phyloP scores from a whole-genome alignment of 2,888 invertebrate genomes.

The Pristionchus entomophagus region DNA sequence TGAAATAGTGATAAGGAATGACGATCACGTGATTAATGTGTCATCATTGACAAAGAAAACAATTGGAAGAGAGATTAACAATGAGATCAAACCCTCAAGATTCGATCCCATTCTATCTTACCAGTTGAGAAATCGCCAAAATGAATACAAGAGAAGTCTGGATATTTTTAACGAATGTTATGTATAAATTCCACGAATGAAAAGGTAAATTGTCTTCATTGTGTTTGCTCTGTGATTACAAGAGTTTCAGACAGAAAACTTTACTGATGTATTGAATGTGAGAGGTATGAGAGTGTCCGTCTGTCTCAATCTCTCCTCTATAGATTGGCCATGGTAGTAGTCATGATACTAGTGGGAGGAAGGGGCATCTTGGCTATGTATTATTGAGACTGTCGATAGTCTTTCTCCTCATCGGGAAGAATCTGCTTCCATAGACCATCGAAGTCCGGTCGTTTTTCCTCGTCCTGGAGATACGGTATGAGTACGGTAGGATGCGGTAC shows the following conservation, averaged over 20 bases:
- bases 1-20: not conserved
- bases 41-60: not conserved
- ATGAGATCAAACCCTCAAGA: too few species aligned
- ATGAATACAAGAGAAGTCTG: too few species aligned
- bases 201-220: too few species aligned
- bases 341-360: constrained; percentile 13
- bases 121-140: too few species aligned
- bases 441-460: constrained; percentile 30
- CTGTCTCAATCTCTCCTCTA: not conserved
- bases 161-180: too few species aligned
- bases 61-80: not conserved
- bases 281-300: not conserved
- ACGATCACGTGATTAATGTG: constrained; percentile 17
- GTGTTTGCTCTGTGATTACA: too few species aligned
- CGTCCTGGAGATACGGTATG: not conserved
- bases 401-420: constrained; percentile 30
- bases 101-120: too few species aligned
- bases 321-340: constrained; percentile 7
- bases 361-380: constrained; percentile 19
- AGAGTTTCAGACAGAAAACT: constrained; percentile 5
- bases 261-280: constrained; percentile 35
- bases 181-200: too few species aligned
- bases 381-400: constrained; percentile 10
- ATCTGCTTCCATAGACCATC: constrained; percentile 3
- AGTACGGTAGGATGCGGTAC: constrained; percentile 10